phyloP scores from a whole-genome alignment of 1,140 invertebrate genomes.

The Telenomus remus region DNA sequence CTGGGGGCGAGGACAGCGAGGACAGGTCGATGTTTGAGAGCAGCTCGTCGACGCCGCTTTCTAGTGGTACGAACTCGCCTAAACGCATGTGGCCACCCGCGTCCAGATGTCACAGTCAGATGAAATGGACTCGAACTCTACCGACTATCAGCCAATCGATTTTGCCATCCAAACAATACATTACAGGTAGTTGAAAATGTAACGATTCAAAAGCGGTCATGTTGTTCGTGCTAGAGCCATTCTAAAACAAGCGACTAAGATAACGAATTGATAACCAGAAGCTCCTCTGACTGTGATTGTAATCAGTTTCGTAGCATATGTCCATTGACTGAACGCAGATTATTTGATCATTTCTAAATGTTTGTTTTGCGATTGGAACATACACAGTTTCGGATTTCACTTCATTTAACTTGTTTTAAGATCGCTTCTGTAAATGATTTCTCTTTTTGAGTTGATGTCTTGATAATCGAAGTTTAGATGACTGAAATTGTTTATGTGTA shows the following conservation, averaged over 20 bases:
- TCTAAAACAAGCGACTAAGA: conserved; percentile 3
- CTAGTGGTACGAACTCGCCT: conserved; percentile 80
- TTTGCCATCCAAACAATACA: conserved; percentile 68
- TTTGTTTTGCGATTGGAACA: too few relatives aligned
- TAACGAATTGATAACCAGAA: not conserved
- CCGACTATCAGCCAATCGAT: conserved; percentile 70
- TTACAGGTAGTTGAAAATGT: conserved; percentile 65
- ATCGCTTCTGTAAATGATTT: conserved; percentile 13
- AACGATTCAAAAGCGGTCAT: not conserved
- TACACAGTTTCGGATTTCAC: not conserved
- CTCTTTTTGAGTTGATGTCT: conserved; percentile 8
- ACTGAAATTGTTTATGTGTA: too few relatives aligned
- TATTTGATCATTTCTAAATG: too few relatives aligned
- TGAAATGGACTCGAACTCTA: conserved; percentile 71
- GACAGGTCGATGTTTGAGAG: conserved; percentile 77
- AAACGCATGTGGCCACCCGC: conserved; percentile 78
- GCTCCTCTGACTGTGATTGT: not conserved
- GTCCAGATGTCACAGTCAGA: conserved; percentile 68
- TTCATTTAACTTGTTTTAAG: conserved; percentile 16
- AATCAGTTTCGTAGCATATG: not conserved
- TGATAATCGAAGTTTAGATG: not conserved
- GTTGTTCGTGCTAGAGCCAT: not conserved
- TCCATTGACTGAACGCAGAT: too few relatives aligned
- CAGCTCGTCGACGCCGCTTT: conserved; percentile 80
- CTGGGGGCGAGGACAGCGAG: conserved; percentile 71